These are phyloP conservation scores for Lepidocolaptes lacrymiger DNA, from an alignment of 2,797 vertebrate genomes.

Conservation along the genomic window DNA sequence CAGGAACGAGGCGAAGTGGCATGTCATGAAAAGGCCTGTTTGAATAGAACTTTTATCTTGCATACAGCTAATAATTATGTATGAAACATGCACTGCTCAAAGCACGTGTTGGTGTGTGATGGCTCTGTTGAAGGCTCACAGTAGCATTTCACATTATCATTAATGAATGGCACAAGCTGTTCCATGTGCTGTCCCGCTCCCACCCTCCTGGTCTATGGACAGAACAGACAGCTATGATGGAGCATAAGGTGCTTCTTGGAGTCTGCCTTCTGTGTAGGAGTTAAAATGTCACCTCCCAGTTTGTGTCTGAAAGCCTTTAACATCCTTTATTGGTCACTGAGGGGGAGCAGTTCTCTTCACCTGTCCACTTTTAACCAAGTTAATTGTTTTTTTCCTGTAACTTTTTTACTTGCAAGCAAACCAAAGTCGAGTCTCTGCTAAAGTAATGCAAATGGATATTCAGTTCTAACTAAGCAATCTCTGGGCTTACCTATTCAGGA, in stretches of 20 bases:
- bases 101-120: neutral
- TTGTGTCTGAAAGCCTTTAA: neutral
- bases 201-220: neutral
- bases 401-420: neutral
- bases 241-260: neutral
- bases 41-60: neutral
- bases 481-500: slow-evolving; percentile 60
- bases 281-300: neutral
- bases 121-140: neutral
- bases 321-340: neutral
- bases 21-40: neutral
- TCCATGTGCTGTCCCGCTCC: neutral
- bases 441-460: neutral
- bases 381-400: neutral
- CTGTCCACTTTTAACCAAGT: neutral
- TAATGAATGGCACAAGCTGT: slow-evolving; percentile 2
- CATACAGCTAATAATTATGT: neutral
- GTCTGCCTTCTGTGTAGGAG: neutral
- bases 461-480: neutral
- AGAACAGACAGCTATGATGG: neutral
- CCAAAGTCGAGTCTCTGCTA: neutral
- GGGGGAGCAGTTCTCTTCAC: neutral
- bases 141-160: neutral
- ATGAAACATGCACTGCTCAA: neutral
- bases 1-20: neutral